Evolutionary conservation across 2,888 invertebrate species (phyloP).

Genomic region (Masnerella sp.): DNA sequence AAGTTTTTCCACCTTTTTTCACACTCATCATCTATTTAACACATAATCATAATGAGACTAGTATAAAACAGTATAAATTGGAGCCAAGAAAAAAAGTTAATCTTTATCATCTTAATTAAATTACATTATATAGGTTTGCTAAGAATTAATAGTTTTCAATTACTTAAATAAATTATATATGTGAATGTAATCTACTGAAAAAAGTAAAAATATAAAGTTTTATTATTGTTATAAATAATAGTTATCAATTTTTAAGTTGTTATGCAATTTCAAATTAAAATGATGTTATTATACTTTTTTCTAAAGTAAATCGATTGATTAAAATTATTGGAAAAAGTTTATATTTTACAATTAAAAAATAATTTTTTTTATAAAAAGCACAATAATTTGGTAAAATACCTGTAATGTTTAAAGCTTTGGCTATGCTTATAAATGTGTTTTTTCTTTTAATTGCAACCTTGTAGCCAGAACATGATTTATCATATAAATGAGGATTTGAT

Average conservation of each 20-base stretch:
- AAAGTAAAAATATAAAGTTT: not conserved
- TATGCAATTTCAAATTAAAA: not conserved
- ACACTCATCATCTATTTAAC: not conserved
- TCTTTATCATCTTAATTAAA: not conserved
- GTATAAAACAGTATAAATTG: not conserved
- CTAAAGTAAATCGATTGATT: not conserved
- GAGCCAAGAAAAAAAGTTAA: not conserved
- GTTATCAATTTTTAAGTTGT: not conserved
- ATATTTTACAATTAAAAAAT: not conserved
- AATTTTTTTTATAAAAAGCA: not conserved
- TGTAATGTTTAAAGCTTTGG: not conserved
- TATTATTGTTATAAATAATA: not conserved
- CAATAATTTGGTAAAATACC: not conserved
- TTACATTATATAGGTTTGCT: not conserved
- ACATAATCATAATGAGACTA: not conserved
- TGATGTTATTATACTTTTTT: not conserved
- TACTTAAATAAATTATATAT: not conserved
- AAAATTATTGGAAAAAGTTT: not conserved
- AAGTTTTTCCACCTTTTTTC: constrained; percentile 4
- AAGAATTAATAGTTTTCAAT: not conserved
- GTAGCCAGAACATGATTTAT: not conserved
- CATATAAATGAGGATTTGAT: not conserved
- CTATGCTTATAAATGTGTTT: not conserved
- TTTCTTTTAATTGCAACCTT: not conserved
- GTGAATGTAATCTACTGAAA: not conserved